Evolutionary conservation across 1,140 invertebrate species (phyloP).

Genomic region (Homarus americanus): DNA sequence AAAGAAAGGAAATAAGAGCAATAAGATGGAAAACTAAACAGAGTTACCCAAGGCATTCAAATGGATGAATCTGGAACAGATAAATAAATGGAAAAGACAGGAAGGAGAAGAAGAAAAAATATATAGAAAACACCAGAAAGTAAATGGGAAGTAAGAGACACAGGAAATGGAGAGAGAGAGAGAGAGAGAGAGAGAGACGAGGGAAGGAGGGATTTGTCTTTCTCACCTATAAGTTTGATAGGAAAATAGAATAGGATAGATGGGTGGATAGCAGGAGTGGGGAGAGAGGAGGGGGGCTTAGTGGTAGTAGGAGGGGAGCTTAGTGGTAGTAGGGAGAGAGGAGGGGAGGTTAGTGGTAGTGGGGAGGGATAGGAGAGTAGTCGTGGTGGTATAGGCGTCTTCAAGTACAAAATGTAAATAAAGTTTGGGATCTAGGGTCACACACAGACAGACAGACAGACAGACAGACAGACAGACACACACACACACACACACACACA

Average conservation of each 20-base stretch:
- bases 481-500: not conserved
- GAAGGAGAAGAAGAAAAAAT: not conserved
- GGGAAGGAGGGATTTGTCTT: not conserved
- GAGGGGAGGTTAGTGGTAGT: too few relatives aligned
- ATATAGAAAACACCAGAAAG: not conserved
- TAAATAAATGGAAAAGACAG: not conserved
- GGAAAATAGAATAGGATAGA: too few relatives aligned
- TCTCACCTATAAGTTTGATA: too few relatives aligned
- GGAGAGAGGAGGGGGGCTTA: too few relatives aligned
- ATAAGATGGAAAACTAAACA: not conserved
- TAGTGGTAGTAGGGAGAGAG: too few relatives aligned
- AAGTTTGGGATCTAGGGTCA: not conserved
- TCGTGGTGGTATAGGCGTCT: too few relatives aligned
- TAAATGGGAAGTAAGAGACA: not conserved
- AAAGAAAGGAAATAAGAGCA: not conserved
- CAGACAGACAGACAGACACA: not conserved
- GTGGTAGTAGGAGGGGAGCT: too few relatives aligned
- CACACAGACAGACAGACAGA: not conserved
- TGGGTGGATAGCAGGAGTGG: too few relatives aligned
- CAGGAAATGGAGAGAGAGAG: too few relatives aligned
- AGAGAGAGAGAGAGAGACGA: not conserved
- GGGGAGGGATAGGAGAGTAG: too few relatives aligned
- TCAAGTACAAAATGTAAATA: not conserved
- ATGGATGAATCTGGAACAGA: not conserved
- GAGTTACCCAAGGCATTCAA: not conserved